Conservation (phyloP, 2,888 invertebrate species). For the Cheilosia pagana region DNA sequence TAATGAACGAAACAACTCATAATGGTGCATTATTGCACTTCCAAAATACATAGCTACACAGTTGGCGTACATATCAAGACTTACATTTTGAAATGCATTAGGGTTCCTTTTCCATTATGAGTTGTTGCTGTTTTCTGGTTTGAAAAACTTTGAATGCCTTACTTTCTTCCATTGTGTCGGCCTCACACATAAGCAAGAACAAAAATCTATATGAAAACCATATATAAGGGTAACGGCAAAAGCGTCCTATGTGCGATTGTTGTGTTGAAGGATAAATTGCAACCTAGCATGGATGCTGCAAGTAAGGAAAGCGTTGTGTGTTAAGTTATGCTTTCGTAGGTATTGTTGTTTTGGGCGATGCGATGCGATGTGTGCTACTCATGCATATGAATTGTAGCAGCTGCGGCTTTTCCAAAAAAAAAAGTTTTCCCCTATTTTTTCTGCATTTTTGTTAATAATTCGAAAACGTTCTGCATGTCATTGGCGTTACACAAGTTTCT, state of each 20-base stretch:
- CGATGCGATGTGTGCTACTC: constrained; percentile 29
- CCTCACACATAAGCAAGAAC: constrained; percentile 24
- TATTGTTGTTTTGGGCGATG: constrained; percentile 42
- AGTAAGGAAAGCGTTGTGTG: constrained; percentile 22
- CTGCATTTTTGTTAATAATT: background rate
- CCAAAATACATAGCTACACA: constrained; percentile 19
- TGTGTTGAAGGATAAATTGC: constrained; percentile 56
- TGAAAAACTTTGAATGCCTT: constrained; percentile 52
- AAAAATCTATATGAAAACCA: constrained; percentile 28
- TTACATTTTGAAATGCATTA: constrained; percentile 65
- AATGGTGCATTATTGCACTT: constrained; percentile 34
- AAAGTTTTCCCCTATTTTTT: constrained; percentile 19
- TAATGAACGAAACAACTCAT: constrained; percentile 28
- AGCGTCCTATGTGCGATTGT: constrained; percentile 49
- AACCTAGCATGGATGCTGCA: constrained; percentile 19
- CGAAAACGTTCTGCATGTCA: constrained; percentile 5
- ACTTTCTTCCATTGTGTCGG: constrained; percentile 53
- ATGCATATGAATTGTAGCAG: constrained; percentile 41
- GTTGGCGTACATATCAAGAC: background rate
- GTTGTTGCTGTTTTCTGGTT: constrained; percentile 50
- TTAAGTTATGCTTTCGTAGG: constrained; percentile 24
- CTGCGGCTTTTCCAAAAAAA: constrained; percentile 38
- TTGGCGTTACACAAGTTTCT: constrained; percentile 8
- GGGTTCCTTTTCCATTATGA: constrained; percentile 39
- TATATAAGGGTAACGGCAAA: constrained; percentile 18